These are phyloP conservation scores for Diuraphis noxia DNA, from an alignment of 1,140 invertebrate genomes.

Conservation along the genomic window DNA sequence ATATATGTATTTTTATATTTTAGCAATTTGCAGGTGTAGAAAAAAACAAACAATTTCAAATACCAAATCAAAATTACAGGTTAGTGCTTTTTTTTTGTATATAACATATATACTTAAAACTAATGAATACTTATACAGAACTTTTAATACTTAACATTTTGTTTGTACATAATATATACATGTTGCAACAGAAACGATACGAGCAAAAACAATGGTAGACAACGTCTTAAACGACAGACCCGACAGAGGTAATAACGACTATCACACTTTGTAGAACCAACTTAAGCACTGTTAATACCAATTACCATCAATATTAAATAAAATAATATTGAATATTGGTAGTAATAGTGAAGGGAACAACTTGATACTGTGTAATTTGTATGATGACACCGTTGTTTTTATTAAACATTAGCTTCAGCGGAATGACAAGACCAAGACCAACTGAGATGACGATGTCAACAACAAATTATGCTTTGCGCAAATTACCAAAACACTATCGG, in stretches of 20 bases:
- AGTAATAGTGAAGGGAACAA: conserved; percentile 35
- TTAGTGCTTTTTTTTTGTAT: conserved; percentile 16
- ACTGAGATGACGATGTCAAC: conserved; percentile 44
- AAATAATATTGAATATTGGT: conserved; percentile 31
- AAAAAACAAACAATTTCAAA: conserved; percentile 51
- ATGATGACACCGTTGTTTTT: conserved; percentile 47
- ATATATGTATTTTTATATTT: neutral
- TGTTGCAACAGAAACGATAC: conserved; percentile 49
- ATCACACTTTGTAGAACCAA: conserved; percentile 46
- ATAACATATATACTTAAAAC: neutral
- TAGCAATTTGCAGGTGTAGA: conserved; percentile 47
- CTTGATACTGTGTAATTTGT: conserved; percentile 35
- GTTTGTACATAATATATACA: conserved; percentile 33
- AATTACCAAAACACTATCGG: conserved; percentile 1
- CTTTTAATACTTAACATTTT: conserved; percentile 33
- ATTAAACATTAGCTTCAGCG: conserved; percentile 44
- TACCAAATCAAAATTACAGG: conserved; percentile 50
- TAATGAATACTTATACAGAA: neutral
- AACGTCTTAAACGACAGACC: conserved; percentile 52
- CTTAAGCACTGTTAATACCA: conserved; percentile 48
- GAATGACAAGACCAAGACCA: conserved; percentile 40
- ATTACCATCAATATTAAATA: conserved; percentile 36
- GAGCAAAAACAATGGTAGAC: conserved; percentile 34
- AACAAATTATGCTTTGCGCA: conserved; percentile 42
- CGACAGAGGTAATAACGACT: conserved; percentile 48